Conservation (phyloP, 2,797 vertebrate species). For the Anolis apletophallus region DNA sequence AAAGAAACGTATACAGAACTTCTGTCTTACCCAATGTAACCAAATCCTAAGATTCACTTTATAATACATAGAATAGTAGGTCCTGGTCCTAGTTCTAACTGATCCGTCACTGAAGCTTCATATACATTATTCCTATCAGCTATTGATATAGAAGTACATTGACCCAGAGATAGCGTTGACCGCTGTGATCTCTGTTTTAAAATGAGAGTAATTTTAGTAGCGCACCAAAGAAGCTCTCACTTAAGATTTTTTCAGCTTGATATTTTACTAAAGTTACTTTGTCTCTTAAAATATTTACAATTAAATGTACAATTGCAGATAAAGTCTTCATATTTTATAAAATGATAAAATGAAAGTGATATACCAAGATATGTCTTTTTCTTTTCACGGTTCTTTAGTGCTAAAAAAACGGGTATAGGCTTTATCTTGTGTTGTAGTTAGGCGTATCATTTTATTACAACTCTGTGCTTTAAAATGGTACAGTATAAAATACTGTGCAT, state of each 20-base stretch:
- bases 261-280: background rate
- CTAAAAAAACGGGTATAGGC: slow-evolving; percentile 14
- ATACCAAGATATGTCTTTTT: background rate
- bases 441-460: background rate
- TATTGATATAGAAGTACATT: background rate
- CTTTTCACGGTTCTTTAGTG: slow-evolving; percentile 7
- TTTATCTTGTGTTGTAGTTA: slow-evolving; percentile 30
- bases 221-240: background rate
- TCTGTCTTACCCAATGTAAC: background rate
- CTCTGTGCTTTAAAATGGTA: slow-evolving; percentile 26
- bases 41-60: background rate
- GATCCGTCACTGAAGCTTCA: background rate
- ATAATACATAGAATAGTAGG: background rate
- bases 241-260: background rate
- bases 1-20: no score
- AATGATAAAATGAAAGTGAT: slow-evolving; percentile 39
- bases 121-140: background rate
- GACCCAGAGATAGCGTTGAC: background rate
- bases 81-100: background rate
- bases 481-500: slow-evolving; percentile 41
- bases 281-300: background rate
- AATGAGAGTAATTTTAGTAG: background rate
- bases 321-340: slow-evolving; percentile 23
- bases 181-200: background rate
- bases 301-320: slow-evolving; percentile 34